Evolutionary conservation across 2,113 vertebrate genomes (phyloP).

Genomic region (Aramus guarauna): DNA sequence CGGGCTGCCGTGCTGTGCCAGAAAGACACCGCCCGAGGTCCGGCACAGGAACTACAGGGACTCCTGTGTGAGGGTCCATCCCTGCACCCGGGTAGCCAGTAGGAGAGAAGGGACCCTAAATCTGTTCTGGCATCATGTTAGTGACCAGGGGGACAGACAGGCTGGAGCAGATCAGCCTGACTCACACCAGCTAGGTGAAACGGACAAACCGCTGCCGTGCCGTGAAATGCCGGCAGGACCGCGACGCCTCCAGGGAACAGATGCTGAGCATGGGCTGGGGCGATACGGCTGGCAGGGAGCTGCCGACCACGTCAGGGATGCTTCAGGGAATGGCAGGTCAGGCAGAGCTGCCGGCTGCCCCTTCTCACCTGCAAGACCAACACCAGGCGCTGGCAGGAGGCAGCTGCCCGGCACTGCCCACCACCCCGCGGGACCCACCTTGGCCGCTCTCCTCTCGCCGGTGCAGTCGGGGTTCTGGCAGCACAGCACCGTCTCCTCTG

Average conservation of each 20-base stretch:
- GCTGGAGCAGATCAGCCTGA: not conserved
- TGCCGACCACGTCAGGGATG: no score
- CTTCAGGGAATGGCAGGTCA: fast-evolving
- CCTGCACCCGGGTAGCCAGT: fast-evolving
- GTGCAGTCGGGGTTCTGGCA: constrained; percentile 86
- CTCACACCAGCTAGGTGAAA: not conserved
- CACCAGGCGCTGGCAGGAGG: fast-evolving
- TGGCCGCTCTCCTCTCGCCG: constrained; percentile 78
- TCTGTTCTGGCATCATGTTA: not conserved
- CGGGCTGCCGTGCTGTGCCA: not conserved
- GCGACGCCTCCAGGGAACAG: fast-evolving
- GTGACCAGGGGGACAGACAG: not conserved
- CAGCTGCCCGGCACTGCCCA: fast-evolving
- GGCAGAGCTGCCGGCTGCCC: not conserved
- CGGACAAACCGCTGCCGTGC: fast-evolving
- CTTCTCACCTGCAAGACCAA: not conserved
- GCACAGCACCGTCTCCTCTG: constrained; percentile 79
- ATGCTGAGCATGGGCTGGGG: fast-evolving
- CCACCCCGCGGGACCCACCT: constrained; percentile 74
- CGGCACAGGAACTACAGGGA: not conserved
- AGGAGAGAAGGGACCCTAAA: not conserved
- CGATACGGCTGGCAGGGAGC: not conserved
- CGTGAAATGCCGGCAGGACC: fast-evolving
- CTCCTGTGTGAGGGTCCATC: fast-evolving
- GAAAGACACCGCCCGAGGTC: not conserved